Conservation (phyloP, 2,888 invertebrate genomes). For the Bellardia bayeri region DNA sequence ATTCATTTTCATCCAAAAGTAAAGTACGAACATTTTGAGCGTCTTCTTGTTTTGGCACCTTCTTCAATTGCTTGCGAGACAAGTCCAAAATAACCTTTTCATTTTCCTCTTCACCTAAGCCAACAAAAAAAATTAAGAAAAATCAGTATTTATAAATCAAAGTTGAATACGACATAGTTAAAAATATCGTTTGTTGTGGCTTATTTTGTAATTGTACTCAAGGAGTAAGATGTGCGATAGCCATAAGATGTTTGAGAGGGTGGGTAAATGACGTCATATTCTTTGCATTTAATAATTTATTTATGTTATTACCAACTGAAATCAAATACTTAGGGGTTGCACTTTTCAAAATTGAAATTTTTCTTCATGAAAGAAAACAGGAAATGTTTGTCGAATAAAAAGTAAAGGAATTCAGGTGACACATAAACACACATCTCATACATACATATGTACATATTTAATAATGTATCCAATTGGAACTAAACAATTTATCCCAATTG, state of each 20-base stretch:
- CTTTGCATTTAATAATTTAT: conserved; percentile 23
- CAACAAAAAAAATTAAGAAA: conserved; percentile 3
- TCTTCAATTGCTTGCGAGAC: conserved; percentile 91
- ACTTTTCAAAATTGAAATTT: conserved; percentile 3
- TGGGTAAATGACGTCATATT: conserved; percentile 57
- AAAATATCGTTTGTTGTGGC: conserved; percentile 41
- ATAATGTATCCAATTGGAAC: conserved; percentile 8
- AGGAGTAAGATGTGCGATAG: conserved; percentile 30
- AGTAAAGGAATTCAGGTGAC: conserved; percentile 50
- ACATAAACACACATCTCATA: background rate
- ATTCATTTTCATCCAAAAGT: conserved; percentile 93
- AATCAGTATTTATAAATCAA: conserved; percentile 11
- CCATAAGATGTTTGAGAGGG: conserved; percentile 12
- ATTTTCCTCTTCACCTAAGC: conserved; percentile 81
- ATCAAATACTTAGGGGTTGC: conserved; percentile 7
- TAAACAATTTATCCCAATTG: too few species aligned
- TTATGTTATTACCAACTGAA: background rate
- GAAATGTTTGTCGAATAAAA: background rate
- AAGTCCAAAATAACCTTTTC: conserved; percentile 87
- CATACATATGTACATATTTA: too few species aligned
- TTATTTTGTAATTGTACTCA: conserved; percentile 12
- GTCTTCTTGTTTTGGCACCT: conserved; percentile 90
- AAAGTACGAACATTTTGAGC: conserved; percentile 88
- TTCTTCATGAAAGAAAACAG: background rate
- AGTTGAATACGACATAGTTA: conserved; percentile 30